A percentile compares a stretch with the other conserved stretches of the same genome.
Evolutionary conservation across 2,113 vertebrate species (phyloP).

Genomic region (Prinia subflava): DNA sequence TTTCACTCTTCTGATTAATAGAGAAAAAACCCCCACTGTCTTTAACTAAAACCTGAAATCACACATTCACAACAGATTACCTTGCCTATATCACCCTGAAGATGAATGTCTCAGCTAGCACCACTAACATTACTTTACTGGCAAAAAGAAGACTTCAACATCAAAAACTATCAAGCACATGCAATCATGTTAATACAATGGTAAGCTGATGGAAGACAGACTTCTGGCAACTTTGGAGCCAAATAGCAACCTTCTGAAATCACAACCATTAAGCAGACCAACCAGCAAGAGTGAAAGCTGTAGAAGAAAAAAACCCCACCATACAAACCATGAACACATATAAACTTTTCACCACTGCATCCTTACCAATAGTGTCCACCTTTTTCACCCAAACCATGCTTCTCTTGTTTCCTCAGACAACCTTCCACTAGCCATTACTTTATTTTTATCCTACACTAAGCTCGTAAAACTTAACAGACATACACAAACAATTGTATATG

Average conservation of each 20-base stretch:
- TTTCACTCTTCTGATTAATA: background rate
- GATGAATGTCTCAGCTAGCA: background rate
- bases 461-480: background rate
- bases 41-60: background rate
- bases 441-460: background rate
- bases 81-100: background rate
- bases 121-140: background rate
- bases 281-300: background rate
- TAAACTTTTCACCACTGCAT: background rate
- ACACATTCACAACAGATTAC: background rate
- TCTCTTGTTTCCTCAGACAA: background rate
- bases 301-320: background rate
- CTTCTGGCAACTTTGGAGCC: background rate
- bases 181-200: background rate
- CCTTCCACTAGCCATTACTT: background rate
- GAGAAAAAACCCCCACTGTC: background rate
- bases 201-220: background rate
- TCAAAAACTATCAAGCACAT: background rate
- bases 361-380: background rate
- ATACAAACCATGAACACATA: background rate
- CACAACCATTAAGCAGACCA: background rate
- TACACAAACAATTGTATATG: rapidly evolving
- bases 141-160: background rate
- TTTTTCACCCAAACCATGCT: background rate
- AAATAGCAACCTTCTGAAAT: background rate